Conservation (phyloP, 2,888 invertebrate species). For the Proisotoma minuta region DNA sequence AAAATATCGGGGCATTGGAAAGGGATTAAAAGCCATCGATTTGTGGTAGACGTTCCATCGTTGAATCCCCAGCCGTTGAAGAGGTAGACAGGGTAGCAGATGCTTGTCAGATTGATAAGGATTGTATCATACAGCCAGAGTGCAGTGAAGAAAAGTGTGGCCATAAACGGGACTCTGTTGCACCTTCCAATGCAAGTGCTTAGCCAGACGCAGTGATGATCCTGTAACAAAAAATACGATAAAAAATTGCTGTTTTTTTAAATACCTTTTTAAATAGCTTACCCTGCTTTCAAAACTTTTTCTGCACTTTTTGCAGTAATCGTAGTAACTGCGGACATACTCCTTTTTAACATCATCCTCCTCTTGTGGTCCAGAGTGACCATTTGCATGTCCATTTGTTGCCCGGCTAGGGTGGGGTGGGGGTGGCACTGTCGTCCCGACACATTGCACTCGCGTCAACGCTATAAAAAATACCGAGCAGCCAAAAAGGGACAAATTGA, state of each 20-base stretch:
- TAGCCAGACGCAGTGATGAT: constrained; percentile 46
- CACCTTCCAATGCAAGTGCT: constrained; percentile 39
- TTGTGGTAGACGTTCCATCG: constrained; percentile 7
- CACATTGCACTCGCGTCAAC: not conserved
- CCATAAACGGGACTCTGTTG: constrained; percentile 39
- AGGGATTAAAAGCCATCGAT: constrained; percentile 27
- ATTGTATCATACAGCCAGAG: constrained; percentile 33
- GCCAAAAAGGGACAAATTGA: not conserved
- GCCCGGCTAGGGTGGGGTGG: not conserved
- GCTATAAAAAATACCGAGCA: not conserved
- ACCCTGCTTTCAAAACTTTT: not conserved
- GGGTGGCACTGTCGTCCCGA: not conserved
- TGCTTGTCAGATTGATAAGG: constrained; percentile 29
- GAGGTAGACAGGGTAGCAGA: constrained; percentile 39
- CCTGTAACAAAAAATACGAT: constrained; percentile 15
- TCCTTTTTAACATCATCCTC: not conserved
- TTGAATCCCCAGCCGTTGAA: constrained; percentile 27
- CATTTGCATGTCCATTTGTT: not conserved
- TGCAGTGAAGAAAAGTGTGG: constrained; percentile 24
- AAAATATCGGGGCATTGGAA: constrained; percentile 33
- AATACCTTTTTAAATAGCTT: not conserved
- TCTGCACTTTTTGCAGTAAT: constrained; percentile 8
- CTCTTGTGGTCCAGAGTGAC: not conserved
- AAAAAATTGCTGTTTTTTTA: not conserved
- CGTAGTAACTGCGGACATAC: no score